phyloP scores from a whole-genome alignment of 2,113 vertebrate species.

The Hippocampus mohnikei region DNA sequence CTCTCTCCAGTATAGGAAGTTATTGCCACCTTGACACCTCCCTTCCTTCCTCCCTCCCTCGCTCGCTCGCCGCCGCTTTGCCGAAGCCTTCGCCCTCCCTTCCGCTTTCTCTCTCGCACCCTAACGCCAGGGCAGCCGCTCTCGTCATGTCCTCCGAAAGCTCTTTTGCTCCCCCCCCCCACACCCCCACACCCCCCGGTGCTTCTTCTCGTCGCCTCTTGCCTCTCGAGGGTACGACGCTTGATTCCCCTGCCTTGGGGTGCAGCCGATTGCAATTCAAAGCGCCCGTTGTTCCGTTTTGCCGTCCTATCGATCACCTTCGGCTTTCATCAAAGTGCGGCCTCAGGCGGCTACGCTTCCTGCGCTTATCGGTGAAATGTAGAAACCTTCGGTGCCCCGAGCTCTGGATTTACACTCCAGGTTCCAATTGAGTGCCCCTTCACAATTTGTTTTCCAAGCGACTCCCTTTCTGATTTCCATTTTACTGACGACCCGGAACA shows the following conservation, averaged over 20 bases:
- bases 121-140: constrained; percentile 3
- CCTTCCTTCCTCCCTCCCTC: constrained; percentile 8
- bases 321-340: constrained; percentile 31
- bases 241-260: constrained; percentile 22
- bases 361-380: constrained; percentile 2
- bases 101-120: background rate
- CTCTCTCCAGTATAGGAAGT: constrained; percentile 22
- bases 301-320: constrained; percentile 44
- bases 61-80: constrained; percentile 23
- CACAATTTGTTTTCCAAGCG: background rate
- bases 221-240: constrained; percentile 15
- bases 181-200: too few relatives aligned
- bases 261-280: constrained; percentile 41
- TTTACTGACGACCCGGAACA: too few relatives aligned
- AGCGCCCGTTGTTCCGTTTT: constrained; percentile 36
- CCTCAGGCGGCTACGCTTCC: constrained; percentile 21
- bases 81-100: constrained; percentile 17
- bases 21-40: constrained; percentile 31
- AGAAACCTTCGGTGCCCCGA: background rate
- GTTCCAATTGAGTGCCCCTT: background rate
- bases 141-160: constrained; percentile 13
- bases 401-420: constrained; percentile 4
- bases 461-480: background rate
- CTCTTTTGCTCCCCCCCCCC: constrained; percentile 10
- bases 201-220: constrained; percentile 10